phyloP scores from a whole-genome alignment of 2,888 invertebrate species.

The Eucriotettix oculatus region DNA sequence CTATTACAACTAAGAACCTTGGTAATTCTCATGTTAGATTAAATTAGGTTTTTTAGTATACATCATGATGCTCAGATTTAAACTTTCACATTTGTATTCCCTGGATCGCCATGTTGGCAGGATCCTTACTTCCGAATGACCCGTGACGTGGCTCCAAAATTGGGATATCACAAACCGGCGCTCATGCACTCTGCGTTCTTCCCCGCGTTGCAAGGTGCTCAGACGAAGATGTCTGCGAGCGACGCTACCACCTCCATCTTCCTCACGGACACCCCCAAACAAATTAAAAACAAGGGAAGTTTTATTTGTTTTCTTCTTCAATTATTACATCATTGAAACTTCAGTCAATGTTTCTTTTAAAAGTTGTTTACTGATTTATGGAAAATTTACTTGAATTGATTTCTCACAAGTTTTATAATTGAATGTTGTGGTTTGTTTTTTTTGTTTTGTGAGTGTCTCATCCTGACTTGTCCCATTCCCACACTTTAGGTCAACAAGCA shows the following conservation, averaged over 20 bases:
- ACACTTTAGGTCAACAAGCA: conserved; percentile 65
- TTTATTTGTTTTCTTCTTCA: too few species aligned
- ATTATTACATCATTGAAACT: too few species aligned
- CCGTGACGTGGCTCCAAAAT: conserved; percentile 86
- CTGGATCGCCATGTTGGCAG: conserved; percentile 20
- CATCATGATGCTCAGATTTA: too few species aligned
- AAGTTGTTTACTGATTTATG: not conserved
- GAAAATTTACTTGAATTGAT: not conserved
- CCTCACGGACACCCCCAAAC: conserved; percentile 86
- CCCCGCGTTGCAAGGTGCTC: conserved; percentile 89
- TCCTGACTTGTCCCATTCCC: not conserved
- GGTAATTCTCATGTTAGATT: too few species aligned
- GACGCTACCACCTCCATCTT: conserved; percentile 87
- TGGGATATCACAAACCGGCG: conserved; percentile 78
- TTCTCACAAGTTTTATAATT: not conserved
- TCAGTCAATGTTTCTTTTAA: too few species aligned
- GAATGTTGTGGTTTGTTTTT: not conserved
- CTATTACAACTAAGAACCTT: too few species aligned
- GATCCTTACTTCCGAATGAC: conserved; percentile 99
- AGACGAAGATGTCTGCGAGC: conserved; percentile 97
- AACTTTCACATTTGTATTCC: too few species aligned
- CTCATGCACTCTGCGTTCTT: conserved; percentile 77
- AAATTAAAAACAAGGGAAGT: conserved; percentile 82
- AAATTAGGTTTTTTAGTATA: too few species aligned
- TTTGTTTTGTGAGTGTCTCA: not conserved